phyloP scores from a whole-genome alignment of 1,140 invertebrate species.

The Coenobita brevimanus region DNA sequence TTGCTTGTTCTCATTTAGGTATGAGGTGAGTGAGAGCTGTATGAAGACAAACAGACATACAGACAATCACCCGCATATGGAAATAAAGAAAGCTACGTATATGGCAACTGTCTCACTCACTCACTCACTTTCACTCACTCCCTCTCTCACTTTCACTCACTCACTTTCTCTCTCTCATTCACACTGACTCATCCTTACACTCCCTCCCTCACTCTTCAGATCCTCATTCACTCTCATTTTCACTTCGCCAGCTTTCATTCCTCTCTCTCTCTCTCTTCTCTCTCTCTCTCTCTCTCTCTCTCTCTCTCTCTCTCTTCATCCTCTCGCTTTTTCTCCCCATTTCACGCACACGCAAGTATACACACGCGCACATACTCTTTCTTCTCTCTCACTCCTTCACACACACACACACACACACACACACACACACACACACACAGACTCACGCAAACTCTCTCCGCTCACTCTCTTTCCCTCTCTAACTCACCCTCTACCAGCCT shows the following conservation, averaged over 20 bases:
- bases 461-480: no score
- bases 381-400: not conserved
- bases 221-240: no score
- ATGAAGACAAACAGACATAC: no score
- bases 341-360: not conserved
- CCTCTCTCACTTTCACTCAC: no score
- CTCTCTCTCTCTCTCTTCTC: not conserved
- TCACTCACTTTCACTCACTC: not conserved
- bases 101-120: not conserved
- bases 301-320: constrained; percentile 8
- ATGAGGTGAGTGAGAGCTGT: no score
- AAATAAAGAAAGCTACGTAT: no score
- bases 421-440: constrained; percentile 10
- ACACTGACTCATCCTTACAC: no score
- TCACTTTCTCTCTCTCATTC: no score
- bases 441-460: not conserved
- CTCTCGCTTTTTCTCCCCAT: not conserved
- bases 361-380: not conserved
- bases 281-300: constrained; percentile 17
- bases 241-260: not conserved
- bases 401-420: not conserved
- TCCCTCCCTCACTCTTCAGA: no score
- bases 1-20: no score
- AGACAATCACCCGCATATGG: no score
- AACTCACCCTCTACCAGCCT: no score